Conservation (phyloP, 35 echinoderm and acorn worm genomes). For the Apostichopus parvimensis region DNA sequence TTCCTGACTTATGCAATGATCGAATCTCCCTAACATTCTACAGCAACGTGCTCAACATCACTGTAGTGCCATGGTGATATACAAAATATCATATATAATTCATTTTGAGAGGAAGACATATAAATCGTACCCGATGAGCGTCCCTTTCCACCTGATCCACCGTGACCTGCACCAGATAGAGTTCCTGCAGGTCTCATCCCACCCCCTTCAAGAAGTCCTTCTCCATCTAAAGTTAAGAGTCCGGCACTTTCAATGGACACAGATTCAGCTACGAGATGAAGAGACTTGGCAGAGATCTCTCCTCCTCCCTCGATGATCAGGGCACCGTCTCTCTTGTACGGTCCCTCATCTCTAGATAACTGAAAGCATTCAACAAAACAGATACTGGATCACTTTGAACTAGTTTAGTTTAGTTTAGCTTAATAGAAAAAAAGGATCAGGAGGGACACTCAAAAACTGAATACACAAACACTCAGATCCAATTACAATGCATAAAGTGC, state of each 20-base stretch:
- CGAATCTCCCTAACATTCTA: no score
- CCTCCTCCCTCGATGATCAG: slow-evolving; percentile 86
- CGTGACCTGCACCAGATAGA: slow-evolving; percentile 68
- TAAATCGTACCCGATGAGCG: slow-evolving; percentile 32
- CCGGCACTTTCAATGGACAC: slow-evolving; percentile 68
- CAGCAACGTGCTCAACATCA: no score
- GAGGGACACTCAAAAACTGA: no score
- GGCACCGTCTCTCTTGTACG: slow-evolving; percentile 63
- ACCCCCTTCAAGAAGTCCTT: slow-evolving; percentile 61
- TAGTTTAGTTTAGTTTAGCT: no score
- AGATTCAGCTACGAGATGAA: slow-evolving; percentile 62
- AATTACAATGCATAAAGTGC: no score
- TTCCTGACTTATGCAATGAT: no score
- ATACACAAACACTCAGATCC: no score
- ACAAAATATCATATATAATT: no score
- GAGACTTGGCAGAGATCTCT: slow-evolving; percentile 47
- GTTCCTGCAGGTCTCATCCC: slow-evolving; percentile 46
- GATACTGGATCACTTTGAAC: no score
- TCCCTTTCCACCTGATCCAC: slow-evolving; percentile 76
- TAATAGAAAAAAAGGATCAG: no score
- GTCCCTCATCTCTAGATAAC: slow-evolving; percentile 67
- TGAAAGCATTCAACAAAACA: background rate
- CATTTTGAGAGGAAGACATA: no score
- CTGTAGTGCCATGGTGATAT: no score
- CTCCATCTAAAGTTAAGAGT: slow-evolving; percentile 56